Conservation (phyloP, 2,797 vertebrate genomes). For the Neoniphon sammara region DNA sequence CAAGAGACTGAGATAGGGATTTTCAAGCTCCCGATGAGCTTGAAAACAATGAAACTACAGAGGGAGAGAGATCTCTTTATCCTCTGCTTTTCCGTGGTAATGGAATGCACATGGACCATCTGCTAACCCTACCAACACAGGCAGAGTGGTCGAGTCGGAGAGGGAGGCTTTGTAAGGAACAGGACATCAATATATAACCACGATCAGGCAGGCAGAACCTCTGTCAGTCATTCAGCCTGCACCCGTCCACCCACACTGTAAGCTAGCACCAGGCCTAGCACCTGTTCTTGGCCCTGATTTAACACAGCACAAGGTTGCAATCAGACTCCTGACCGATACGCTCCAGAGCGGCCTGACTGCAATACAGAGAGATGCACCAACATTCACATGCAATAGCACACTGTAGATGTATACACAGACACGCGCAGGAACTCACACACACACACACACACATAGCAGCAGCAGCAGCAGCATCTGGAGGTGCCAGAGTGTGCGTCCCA, state of each 20-base stretch:
- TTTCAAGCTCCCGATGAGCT: conserved; percentile 34
- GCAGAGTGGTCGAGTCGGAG: conserved; percentile 16
- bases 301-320: conserved; percentile 7
- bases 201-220: conserved; percentile 1
- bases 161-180: conserved; percentile 11
- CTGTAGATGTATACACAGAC: conserved; percentile 4
- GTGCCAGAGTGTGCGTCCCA: conserved; percentile 64
- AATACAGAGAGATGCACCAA: conserved; percentile 8
- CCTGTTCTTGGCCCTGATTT: conserved; percentile 4
- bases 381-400: conserved; percentile 7
- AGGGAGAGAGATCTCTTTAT: conserved; percentile 36
- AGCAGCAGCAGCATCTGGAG: conserved; percentile 68
- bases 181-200: conserved; percentile 45
- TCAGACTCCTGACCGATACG: background rate
- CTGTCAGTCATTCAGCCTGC: background rate
- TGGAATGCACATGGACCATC: conserved; percentile 31
- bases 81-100: conserved; percentile 40
- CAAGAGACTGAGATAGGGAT: conserved; percentile 28
- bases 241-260: background rate
- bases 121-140: conserved; percentile 7
- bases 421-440: conserved; percentile 22
- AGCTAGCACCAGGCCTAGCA: conserved; percentile 2
- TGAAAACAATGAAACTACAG: conserved; percentile 42
- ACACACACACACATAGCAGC: conserved; percentile 24
- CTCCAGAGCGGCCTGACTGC: background rate